phyloP scores from a whole-genome alignment of 2,113 vertebrate species.

The Acinonyx jubatus region DNA sequence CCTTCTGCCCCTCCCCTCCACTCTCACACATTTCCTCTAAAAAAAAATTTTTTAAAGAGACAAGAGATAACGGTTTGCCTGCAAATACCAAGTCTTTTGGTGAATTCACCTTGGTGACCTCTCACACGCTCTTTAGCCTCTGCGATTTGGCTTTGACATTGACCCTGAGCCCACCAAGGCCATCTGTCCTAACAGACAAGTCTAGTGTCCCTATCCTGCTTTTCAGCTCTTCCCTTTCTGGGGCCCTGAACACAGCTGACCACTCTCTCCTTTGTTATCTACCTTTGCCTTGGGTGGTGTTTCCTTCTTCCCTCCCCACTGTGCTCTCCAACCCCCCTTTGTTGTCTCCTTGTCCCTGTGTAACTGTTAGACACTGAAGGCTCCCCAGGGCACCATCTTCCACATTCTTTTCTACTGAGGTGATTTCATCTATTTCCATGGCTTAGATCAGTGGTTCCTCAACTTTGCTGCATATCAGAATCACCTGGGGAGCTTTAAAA shows the following conservation, averaged over 20 bases:
- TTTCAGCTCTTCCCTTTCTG: background rate
- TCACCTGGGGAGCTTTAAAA: background rate
- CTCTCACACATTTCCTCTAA: no score
- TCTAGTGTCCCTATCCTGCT: fast-evolving
- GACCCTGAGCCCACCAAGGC: background rate
- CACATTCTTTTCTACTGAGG: background rate
- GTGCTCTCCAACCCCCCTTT: background rate
- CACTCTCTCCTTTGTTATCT: background rate
- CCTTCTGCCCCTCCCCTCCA: no score
- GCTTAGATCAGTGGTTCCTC: background rate
- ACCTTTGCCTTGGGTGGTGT: background rate
- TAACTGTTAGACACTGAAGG: background rate
- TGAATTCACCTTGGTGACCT: background rate
- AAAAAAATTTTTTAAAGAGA: background rate
- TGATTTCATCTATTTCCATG: background rate
- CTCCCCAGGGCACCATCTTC: background rate
- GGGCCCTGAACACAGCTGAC: background rate
- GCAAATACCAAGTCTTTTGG: background rate
- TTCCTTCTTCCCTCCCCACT: background rate
- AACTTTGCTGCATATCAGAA: background rate
- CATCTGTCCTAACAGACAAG: background rate
- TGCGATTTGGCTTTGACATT: background rate
- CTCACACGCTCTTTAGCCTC: background rate
- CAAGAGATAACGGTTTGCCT: background rate
- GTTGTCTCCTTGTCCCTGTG: background rate